Evolutionary conservation across 2,113 vertebrate genomes (phyloP), one percentile per base, ranked within the genome.

Genomic region (Dryoscopus gambensis): DNA sequence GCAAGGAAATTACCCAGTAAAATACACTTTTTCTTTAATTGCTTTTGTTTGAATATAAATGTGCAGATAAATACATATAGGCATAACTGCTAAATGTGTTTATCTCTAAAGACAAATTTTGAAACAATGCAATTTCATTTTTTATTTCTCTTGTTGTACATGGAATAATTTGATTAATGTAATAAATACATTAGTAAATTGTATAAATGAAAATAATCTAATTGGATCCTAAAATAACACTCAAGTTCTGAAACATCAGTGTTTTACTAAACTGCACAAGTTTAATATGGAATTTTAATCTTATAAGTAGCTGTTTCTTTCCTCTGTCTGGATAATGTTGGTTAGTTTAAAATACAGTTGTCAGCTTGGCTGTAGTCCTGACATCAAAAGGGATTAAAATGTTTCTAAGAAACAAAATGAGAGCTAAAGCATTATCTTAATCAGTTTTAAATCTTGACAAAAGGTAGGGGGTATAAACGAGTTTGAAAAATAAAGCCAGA

Each of bases 111-210:
- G 59, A 40, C 23, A 75, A 84, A 70, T 59, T 75, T 63, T 67
- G 20, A 8, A 59, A 16, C 59, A 25, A 30, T 27, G 17, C 6
- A 31, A 7, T 20, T 59, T 67, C 1, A 0, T 1, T 49, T 47
- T 52, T 56, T 22, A 52, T 86, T 46, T 64, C 37, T 81, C 4
- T 60, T 92, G 13, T 25, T 87, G 7, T 10, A 44, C 44, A 11
- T 47, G 15, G 18, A 75, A 59, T 57, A 60, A 24, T 63, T 77
- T 6, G 28, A 44, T 93, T 62, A 50, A 15, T 30, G 5, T 23
- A 60, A 6, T 17, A 67, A 62, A 27, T 28, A 42, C 13, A 42
- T 35, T 49, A 27, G 8, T 57, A 67, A 81, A 20, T 6, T n/a
- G 4, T 59, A n/a, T 28, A 50, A 37, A 47, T 53, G 3, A 71